phyloP scores from a whole-genome alignment of 2,888 invertebrate genomes.

The Ellobium chinense region DNA sequence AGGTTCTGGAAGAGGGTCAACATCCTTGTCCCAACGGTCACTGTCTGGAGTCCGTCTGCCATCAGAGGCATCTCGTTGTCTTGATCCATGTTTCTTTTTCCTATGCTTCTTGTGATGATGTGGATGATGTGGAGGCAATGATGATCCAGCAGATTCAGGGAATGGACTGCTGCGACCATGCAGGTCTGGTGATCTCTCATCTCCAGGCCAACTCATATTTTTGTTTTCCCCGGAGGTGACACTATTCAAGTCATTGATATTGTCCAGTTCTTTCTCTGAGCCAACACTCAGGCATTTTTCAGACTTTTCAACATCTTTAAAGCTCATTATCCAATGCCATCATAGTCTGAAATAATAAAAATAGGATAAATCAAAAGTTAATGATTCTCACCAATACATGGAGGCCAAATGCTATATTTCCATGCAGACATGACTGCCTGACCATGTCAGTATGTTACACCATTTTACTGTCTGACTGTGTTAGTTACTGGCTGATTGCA shows the following conservation, averaged over 20 bases:
- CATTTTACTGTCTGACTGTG: too few species aligned
- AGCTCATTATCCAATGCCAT: too few species aligned
- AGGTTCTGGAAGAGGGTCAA: background rate
- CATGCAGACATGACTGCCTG: too few species aligned
- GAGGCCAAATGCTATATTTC: too few species aligned
- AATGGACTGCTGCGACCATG: constrained; percentile 4
- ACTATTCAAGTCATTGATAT: constrained; percentile 55
- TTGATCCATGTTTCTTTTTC: background rate
- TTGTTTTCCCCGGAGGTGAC: constrained; percentile 46
- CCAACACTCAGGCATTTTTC: too few species aligned
- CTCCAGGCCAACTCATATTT: constrained; percentile 33
- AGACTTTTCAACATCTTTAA: too few species aligned
- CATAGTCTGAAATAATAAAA: too few species aligned
- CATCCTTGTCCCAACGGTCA: background rate
- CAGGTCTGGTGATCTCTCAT: constrained; percentile 36
- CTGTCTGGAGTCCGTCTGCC: background rate
- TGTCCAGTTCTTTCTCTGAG: constrained; percentile 65
- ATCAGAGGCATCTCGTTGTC: background rate
- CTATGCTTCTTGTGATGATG: background rate
- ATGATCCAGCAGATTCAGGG: constrained; percentile 42
- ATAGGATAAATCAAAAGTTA: too few species aligned
- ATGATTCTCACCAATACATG: too few species aligned
- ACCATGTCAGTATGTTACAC: too few species aligned
- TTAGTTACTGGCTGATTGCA: too few species aligned
- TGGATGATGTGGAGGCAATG: constrained; percentile 56